Evolutionary conservation across 2,113 vertebrate genomes (phyloP).

Genomic region (Cnemophilus loriae): DNA sequence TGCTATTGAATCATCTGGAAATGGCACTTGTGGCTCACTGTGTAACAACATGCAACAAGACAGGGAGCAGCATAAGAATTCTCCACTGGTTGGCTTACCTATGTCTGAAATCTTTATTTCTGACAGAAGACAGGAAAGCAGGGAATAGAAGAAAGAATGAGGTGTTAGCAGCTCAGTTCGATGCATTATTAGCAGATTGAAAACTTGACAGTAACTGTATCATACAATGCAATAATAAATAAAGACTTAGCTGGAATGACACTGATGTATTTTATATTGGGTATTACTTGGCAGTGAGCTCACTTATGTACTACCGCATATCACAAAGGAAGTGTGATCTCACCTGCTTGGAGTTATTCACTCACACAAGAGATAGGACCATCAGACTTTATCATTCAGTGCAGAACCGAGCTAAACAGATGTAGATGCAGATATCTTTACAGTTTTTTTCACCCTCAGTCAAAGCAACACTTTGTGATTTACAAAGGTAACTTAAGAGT

Average conservation of each 20-base stretch:
- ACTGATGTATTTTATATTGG: slow-evolving; percentile 66
- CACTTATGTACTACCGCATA: slow-evolving; percentile 25
- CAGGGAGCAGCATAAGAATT: slow-evolving; percentile 64
- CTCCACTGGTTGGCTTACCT: slow-evolving; percentile 88
- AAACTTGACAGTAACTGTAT: slow-evolving; percentile 73
- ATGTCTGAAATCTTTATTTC: slow-evolving; percentile 99
- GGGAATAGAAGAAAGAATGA: slow-evolving; percentile 78
- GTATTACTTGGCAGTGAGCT: slow-evolving; percentile 65
- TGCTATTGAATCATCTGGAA: slow-evolving; percentile 49
- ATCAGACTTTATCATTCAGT: background rate
- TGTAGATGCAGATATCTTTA: background rate
- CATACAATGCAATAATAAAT: slow-evolving; percentile 70
- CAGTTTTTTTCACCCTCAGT: background rate
- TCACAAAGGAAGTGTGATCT: slow-evolving; percentile 14
- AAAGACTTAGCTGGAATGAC: slow-evolving; percentile 70
- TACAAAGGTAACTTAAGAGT: background rate
- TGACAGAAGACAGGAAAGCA: slow-evolving; percentile 86
- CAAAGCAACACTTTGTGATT: background rate
- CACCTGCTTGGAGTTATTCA: background rate
- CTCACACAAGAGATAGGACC: background rate
- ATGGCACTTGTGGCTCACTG: slow-evolving; percentile 62
- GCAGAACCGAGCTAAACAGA: background rate
- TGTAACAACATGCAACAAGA: slow-evolving; percentile 69
- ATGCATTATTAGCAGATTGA: slow-evolving; percentile 76
- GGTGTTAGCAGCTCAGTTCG: slow-evolving; percentile 75